These are phyloP conservation scores for Pelagia noctiluca DNA, from an alignment of 30 jellyfish, hydroid and myxozoan species.

Conservation along the genomic window DNA sequence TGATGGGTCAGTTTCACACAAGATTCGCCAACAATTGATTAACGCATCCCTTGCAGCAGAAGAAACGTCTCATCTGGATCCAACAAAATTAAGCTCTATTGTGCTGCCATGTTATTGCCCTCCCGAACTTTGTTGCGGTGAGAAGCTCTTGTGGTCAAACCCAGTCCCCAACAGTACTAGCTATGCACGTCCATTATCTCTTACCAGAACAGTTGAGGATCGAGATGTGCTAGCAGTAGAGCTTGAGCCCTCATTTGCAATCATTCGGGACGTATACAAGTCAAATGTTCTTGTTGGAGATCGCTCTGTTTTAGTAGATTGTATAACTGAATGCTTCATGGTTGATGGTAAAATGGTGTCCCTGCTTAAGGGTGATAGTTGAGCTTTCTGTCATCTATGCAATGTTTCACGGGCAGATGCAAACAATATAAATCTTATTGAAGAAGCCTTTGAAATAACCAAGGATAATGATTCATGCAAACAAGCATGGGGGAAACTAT, in stretches of 20 bases:
- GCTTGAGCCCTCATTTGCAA: slow-evolving; percentile 8
- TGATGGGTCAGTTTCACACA: slow-evolving; percentile 22
- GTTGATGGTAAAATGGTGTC: slow-evolving; percentile 34
- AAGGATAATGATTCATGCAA: too few species aligned
- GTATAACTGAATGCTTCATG: slow-evolving; percentile 23
- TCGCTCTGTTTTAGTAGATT: neutral
- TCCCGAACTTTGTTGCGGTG: neutral
- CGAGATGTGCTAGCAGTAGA: slow-evolving; percentile 16
- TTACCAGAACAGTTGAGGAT: slow-evolving; percentile 28
- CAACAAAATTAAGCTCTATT: neutral
- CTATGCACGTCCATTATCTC: slow-evolving; percentile 29
- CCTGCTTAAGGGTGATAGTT: slow-evolving; percentile 33
- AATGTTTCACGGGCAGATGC: slow-evolving; percentile 11
- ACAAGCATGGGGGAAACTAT: neutral
- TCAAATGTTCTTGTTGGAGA: neutral
- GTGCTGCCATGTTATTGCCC: slow-evolving; percentile 30
- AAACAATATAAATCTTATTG: too few species aligned
- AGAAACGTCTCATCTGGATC: slow-evolving; percentile 17
- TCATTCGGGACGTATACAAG: neutral
- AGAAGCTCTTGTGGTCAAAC: slow-evolving; percentile 1
- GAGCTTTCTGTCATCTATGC: slow-evolving; percentile 20
- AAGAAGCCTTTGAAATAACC: too few species aligned
- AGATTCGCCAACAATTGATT: neutral
- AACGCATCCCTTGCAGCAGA: neutral
- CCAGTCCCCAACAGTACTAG: slow-evolving; percentile 33